These are phyloP conservation scores for Phortica variegata DNA, from an alignment of 1,140 invertebrate species.

Conservation along the genomic window DNA sequence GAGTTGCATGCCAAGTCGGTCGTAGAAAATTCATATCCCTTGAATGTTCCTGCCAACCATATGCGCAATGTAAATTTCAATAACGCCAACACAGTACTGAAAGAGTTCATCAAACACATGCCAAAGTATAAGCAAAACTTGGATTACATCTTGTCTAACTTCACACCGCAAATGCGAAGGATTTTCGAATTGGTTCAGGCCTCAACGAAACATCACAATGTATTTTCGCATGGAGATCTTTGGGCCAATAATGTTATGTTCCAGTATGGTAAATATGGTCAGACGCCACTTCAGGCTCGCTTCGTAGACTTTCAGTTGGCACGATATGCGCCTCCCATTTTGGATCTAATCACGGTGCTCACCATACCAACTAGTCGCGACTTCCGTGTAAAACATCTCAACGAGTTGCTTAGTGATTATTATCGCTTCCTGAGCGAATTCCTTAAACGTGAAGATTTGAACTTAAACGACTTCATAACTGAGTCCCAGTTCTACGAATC, in stretches of 20 bases:
- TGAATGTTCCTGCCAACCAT: constrained; percentile 33
- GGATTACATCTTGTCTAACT: constrained; percentile 36
- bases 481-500: constrained; percentile 55
- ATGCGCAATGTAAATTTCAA: constrained; percentile 55
- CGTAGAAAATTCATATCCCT: constrained; percentile 60
- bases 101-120: constrained; percentile 57
- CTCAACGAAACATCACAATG: constrained; percentile 60
- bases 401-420: constrained; percentile 58
- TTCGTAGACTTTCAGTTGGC: constrained; percentile 67
- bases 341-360: constrained; percentile 60
- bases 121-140: constrained; percentile 41
- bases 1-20: constrained; percentile 58
- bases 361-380: constrained; percentile 59
- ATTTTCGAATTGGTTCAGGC: constrained; percentile 58
- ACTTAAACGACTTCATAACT: constrained; percentile 51
- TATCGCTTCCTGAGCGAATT: constrained; percentile 57
- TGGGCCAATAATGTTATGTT: constrained; percentile 68
- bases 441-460: constrained; percentile 48
- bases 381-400: constrained; percentile 57
- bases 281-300: constrained; percentile 56
- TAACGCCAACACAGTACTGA: constrained; percentile 55
- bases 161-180: constrained; percentile 50
- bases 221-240: constrained; percentile 63
- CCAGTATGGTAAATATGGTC: constrained; percentile 58
- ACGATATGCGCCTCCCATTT: constrained; percentile 59